Base-by-base conservation (phyloP, 2,113 vertebrate species). In the Toxotes chatareus region DNA sequence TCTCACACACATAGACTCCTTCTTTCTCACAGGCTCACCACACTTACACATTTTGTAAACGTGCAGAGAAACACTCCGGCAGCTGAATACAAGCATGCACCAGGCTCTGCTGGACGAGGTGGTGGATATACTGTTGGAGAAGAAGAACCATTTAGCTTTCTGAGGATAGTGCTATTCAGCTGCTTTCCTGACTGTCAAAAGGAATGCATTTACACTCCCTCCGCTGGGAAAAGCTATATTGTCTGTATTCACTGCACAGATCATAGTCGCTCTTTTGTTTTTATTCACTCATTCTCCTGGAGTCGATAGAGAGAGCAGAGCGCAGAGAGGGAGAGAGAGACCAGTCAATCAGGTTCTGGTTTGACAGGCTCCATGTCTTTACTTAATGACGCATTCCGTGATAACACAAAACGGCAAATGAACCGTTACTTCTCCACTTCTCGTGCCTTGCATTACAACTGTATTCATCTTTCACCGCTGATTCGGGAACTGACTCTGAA, bases 331-430 rank as follows among this genome's bases (percentile, higher is more conserved):
- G 62, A 77, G 40, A 16, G 40, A 16, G 32, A 84, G 68, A 84
- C 68, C 62, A 80, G 83, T 86, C 65, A 36, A 56, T 82, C 84
- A 85, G 86, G 82, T 91, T 91, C 87, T 79, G 84, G 67, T 90
- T 82, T 77, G 84, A 88, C 86, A 64, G 70, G 83, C 77, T 85
- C 80, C 34, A 7, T 73, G 78, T 85, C 77, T 87, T 88, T 47
- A 69, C 82, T 80, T 89, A 84, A 80, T 85, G 84, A 76, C 9
- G 60, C 86, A 66, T 71, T 72, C 59, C 27, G 16, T 40, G 60
- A 60, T 74, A 80, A 86, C 91, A 85, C 79, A 57, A 74, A 75
- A 75, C 47, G 60, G 23, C 73, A 87, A 91, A 89, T 75, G 78
- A 92, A 80, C 79, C 59, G 32, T 81, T 75, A 77, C 80, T 49